Conservation (phyloP, 2,888 invertebrate species). For the Adelphocoris suturalis region DNA sequence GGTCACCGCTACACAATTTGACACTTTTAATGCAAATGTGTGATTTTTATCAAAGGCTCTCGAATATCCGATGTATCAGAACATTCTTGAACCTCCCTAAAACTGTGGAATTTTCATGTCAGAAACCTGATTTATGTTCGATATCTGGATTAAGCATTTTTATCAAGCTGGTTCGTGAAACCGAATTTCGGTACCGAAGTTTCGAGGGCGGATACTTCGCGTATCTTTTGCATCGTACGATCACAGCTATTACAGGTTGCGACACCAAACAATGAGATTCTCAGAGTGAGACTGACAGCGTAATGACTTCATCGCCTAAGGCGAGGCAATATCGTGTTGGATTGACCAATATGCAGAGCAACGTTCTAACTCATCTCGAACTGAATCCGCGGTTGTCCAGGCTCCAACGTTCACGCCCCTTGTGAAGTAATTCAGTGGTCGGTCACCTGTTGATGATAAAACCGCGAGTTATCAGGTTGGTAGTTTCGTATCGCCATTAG, state of each 20-base stretch:
- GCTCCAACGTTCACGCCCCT: neutral
- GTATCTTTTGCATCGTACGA: neutral
- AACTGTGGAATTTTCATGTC: too few species aligned
- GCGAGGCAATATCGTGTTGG: neutral
- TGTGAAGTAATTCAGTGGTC: neutral
- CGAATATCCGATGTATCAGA: too few species aligned
- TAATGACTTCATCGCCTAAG: neutral
- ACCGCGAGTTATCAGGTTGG: neutral
- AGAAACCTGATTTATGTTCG: too few species aligned
- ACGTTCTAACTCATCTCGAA: neutral
- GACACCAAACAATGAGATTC: neutral
- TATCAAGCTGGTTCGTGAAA: too few species aligned
- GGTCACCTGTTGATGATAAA: neutral
- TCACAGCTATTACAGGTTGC: conserved; percentile 11
- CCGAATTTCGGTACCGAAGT: too few species aligned
- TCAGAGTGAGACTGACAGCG: neutral
- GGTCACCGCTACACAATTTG: too few species aligned
- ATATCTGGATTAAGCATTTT: too few species aligned
- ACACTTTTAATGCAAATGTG: too few species aligned
- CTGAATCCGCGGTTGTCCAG: neutral
- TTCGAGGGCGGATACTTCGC: too few species aligned
- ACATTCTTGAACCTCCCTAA: too few species aligned
- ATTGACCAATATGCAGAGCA: conserved; percentile 14
- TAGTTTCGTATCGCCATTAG: neutral
- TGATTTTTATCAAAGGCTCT: too few species aligned